Percentiles rank a stretch among this genome's conserved stretches.
Conservation (phyloP, 1,140 invertebrate genomes). For the Drosophila tristis region DNA sequence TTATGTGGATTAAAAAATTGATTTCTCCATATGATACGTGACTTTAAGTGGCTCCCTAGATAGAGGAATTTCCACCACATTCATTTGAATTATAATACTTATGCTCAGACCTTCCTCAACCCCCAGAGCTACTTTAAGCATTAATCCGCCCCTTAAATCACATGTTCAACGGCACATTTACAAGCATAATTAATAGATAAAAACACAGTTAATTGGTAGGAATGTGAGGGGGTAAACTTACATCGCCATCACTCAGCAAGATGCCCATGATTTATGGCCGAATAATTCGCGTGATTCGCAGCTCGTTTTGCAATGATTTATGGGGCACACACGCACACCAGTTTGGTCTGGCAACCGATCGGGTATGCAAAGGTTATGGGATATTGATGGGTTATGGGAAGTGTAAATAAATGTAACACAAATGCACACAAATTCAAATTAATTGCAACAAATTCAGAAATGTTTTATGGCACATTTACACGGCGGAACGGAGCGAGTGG, state of each 20-base stretch:
- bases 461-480: constrained; percentile 54
- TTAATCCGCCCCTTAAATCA: neutral
- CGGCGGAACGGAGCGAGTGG: constrained; percentile 4
- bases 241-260: constrained; percentile 79
- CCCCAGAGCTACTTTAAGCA: too few relatives aligned
- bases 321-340: constrained; percentile 36
- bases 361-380: constrained; percentile 25
- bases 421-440: constrained; percentile 37
- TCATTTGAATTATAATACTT: too few relatives aligned
- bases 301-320: constrained; percentile 56
- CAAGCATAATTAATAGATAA: constrained; percentile 15
- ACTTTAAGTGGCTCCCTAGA: too few relatives aligned
- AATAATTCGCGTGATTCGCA: constrained; percentile 34
- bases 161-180: constrained; percentile 20
- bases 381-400: constrained; percentile 48
- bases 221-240: constrained; percentile 59
- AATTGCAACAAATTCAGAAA: constrained; percentile 56
- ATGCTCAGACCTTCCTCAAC: too few relatives aligned
- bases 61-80: too few relatives aligned
- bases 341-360: constrained; percentile 18
- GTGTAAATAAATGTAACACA: constrained; percentile 44
- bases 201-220: constrained; percentile 5
- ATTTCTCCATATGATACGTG: too few relatives aligned
- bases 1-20: too few relatives aligned
- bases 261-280: constrained; percentile 75